Conservation (phyloP, 2,113 vertebrate genomes). For the Ia io region DNA sequence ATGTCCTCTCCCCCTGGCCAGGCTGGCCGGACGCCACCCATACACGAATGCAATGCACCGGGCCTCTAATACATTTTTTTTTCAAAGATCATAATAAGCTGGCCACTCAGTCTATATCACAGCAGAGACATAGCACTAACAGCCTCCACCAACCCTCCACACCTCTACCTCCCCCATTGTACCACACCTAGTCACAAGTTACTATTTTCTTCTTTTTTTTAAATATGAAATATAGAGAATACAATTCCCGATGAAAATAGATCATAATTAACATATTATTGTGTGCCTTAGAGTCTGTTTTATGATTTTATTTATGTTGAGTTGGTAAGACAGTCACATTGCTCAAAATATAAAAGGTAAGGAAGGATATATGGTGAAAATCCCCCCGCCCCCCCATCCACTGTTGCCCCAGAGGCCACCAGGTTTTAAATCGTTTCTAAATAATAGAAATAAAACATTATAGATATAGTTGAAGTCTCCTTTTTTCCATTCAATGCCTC, state of each 20-base stretch:
- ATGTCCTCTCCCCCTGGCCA: no score
- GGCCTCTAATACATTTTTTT: no score
- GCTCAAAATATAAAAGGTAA: conserved; percentile 34
- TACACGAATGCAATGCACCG: no score
- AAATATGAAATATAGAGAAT: background rate
- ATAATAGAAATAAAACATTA: conserved; percentile 40
- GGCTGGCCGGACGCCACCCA: no score
- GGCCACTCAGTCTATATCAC: background rate
- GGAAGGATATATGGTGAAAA: background rate
- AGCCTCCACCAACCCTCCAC: background rate
- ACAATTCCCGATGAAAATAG: background rate
- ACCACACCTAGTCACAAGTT: background rate
- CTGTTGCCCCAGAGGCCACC: background rate
- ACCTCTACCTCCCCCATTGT: background rate
- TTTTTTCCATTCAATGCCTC: conserved; percentile 26
- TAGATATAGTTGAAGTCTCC: background rate
- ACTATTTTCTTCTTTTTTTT: background rate
- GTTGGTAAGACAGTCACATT: background rate
- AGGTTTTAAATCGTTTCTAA: background rate
- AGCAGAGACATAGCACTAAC: background rate
- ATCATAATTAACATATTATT: background rate
- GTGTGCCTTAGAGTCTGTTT: background rate
- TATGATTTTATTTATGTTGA: background rate
- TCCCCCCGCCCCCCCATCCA: no score
- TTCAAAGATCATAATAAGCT: no score